Base-by-base conservation (phyloP, 2,113 vertebrate genomes). In the Istiophorus platypterus region DNA sequence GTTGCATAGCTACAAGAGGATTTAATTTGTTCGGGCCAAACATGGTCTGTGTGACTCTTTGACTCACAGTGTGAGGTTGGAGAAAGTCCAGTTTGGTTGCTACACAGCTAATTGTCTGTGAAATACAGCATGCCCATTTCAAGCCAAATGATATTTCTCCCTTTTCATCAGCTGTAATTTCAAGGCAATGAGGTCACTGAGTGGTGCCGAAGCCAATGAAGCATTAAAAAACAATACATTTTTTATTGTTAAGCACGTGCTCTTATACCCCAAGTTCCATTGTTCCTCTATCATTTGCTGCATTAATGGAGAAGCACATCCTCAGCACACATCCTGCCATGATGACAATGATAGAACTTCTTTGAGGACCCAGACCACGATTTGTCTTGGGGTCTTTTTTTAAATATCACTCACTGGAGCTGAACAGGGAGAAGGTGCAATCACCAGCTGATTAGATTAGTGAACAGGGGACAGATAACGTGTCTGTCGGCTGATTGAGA, bases 11-110 rank as follows among this genome's bases (percentile, higher is more conserved):
- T 92, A 90, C 85, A 89, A 87, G 86, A 87, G 88, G 84, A 90
- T 94, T 92, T 94, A 86, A 94, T 93, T 94, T 93, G 85, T 88
- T 91, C 82, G 12, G 76, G 78, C 82, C 78, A 90, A 92, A 91
- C 81, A 87, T 82, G 87, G 75, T 85, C 84, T 80, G 29, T 72
- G 72, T 78, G 72, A 83, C 84, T 89, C 78, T 85, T 82, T 94
- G 91, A 89, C 84, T 89, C 49, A 29, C 72, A 76, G 66, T 75
- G 80, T 71, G 69, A 85, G 37, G 82, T 24, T 61, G 82, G 82
- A 90, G 82, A 89, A 88, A 81, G 85, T 83, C 82, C 86, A 89
- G 88, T 81, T 81, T 83, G 76, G 81, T 77, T 83, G 80, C 69
- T 77, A 78, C 78, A 47, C 81, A 76, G 80, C 92, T 92, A 92